Base-by-base conservation (phyloP, 2,797 vertebrate genomes). In the Pyrocephalus nanus region DNA sequence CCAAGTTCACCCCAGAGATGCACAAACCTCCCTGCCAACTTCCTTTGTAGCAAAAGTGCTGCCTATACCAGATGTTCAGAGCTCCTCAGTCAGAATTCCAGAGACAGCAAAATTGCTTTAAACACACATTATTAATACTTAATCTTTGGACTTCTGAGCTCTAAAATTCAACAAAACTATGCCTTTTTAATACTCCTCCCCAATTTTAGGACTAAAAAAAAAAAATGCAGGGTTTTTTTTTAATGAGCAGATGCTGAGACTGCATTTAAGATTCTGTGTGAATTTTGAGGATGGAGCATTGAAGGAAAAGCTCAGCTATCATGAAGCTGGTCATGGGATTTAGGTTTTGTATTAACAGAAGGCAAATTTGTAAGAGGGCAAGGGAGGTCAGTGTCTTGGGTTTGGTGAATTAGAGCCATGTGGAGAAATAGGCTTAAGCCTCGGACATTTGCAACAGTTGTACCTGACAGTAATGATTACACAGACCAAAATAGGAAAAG, bases 31-130 rank as follows among this genome's bases (percentile, higher is more conserved):
- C 34, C 60, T 95, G 90, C 80, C 81, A 94, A 43, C 64, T 61
- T 90, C 23, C 8, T 85, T 51, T 32, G 14, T 20, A 71, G 62
- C 43, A 75, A 36, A 60, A 86, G 42, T 53, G 61, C 51, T 93
- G 77, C 25, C 27, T 73, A n/a, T 54, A 71, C 90, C 92, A 93
- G 83, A 78, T 96, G 88, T 79, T 93, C 73, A 32, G 55, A 91
- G 54, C 19, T 95, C 75, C 27, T 20, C 61, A 84, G 50, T 79
- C 50, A 74, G 67, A 84, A 57, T 79, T 58, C 54, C 42, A 62
- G 71, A 73, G 51, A 26, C 5, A 11, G 9, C 25, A 47, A 75
- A 27, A 60, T n/a, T 67, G 25, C 51, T 54, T 94, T 76, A 79
- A 91, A 50, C 11, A 40, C 4, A 21, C 8, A 18, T 85, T 87